These are phyloP conservation scores for Lethenteron reissneri DNA, from an alignment of 2,113 vertebrate species.

Conservation along the genomic window DNA sequence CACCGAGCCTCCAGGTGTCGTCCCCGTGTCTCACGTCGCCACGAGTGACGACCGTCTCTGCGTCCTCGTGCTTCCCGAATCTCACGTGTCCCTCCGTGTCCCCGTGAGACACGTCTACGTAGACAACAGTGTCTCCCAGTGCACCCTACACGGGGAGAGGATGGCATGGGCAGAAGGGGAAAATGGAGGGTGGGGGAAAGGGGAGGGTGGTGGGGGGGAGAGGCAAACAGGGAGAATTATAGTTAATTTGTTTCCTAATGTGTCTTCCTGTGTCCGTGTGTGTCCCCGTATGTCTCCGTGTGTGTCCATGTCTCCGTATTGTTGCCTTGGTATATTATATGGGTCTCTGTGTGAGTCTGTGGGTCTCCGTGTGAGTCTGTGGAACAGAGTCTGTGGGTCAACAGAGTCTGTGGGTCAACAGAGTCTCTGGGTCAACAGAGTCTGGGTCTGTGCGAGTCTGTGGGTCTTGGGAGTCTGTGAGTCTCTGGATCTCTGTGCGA, in stretches of 20 bases:
- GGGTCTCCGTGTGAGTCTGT: not conserved
- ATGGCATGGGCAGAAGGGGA: not conserved
- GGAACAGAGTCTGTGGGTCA: not conserved
- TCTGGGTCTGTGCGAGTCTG: too few species aligned
- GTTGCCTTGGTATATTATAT: not conserved
- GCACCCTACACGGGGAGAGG: constrained; percentile 27
- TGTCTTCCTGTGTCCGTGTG: not conserved
- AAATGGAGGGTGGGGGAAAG: not conserved
- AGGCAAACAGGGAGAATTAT: not conserved
- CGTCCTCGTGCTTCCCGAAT: constrained; percentile 48
- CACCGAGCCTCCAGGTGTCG: too few species aligned
- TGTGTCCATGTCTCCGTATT: not conserved
- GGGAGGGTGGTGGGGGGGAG: not conserved
- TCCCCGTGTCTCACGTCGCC: not conserved
- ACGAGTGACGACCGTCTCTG: constrained; percentile 20
- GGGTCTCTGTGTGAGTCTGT: not conserved
- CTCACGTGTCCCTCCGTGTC: constrained; percentile 63
- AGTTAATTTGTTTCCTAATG: not conserved
- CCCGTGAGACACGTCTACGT: constrained; percentile 65
- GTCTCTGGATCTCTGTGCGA: too few species aligned
- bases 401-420: too few species aligned
- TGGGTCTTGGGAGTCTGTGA: too few species aligned
- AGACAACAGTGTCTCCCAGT: constrained; percentile 43
- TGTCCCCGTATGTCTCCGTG: not conserved
- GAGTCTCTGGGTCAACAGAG: too few species aligned